These are phyloP conservation scores for Drosophila subpulchrella DNA, from an alignment of 1,140 invertebrate genomes.

Conservation along the genomic window DNA sequence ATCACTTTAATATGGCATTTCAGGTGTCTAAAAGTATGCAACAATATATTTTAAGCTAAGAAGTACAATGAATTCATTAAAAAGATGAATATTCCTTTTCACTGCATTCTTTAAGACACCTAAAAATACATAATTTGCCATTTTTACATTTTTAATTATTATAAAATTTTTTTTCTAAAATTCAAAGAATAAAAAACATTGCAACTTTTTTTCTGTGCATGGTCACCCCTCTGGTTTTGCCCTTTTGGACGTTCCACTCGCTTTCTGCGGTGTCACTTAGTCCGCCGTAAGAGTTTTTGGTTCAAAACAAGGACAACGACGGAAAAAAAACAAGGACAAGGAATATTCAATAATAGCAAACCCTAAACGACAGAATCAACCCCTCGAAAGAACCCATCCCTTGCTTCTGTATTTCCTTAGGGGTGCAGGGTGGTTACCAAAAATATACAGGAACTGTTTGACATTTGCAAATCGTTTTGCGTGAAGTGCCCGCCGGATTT, in stretches of 20 bases:
- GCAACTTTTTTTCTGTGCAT: conserved; percentile 1
- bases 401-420: neutral
- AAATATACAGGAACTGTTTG: conserved; percentile 29
- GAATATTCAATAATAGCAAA: conserved; percentile 76
- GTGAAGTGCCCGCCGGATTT: conserved; percentile 16
- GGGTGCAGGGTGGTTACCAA: conserved; percentile 23
- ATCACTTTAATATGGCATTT: too few species aligned
- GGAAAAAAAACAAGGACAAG: conserved; percentile 29
- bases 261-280: conserved; percentile 80
- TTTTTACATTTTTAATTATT: neutral
- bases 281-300: conserved; percentile 58
- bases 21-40: too few species aligned
- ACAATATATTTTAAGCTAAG: too few species aligned
- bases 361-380: conserved; percentile 59
- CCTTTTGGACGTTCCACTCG: conserved; percentile 48
- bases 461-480: conserved; percentile 59
- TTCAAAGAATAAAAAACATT: neutral
- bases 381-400: conserved; percentile 39
- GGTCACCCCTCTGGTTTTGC: conserved; percentile 55
- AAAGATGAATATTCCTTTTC: too few species aligned
- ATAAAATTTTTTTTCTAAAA: neutral
- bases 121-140: too few species aligned
- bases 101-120: too few species aligned
- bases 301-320: conserved; percentile 18
- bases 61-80: too few species aligned